Conservation (phyloP, 2,113 vertebrate genomes). For the Paratilapia polleni region DNA sequence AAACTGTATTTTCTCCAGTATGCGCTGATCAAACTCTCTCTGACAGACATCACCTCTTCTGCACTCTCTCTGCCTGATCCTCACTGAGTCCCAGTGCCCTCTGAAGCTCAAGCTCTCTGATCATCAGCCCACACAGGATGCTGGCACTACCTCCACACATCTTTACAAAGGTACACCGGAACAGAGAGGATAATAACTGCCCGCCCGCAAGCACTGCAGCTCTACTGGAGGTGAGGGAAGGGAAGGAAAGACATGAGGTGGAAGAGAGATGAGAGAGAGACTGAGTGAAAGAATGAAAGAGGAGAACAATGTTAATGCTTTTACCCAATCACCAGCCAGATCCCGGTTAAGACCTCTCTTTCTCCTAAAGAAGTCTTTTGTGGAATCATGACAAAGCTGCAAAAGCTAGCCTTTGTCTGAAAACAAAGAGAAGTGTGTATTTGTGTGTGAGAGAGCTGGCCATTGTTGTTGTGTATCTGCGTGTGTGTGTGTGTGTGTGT, state of each 20-base stretch:
- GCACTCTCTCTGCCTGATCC: constrained; percentile 46
- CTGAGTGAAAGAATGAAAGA: constrained; percentile 4
- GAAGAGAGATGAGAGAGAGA: constrained; percentile 5
- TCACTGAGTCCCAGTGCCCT: constrained; percentile 19
- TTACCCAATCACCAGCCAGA: constrained; percentile 63
- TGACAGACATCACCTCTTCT: constrained; percentile 47
- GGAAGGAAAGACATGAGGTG: constrained; percentile 3
- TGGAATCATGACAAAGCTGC: constrained; percentile 73
- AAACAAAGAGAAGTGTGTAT: constrained; percentile 72
- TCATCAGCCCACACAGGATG: constrained; percentile 60
- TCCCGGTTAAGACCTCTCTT: constrained; percentile 66
- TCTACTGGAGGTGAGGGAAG: constrained; percentile 25
- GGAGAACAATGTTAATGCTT: constrained; percentile 57
- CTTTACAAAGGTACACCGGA: constrained; percentile 22
- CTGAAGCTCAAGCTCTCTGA: constrained; percentile 41
- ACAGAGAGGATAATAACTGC: constrained; percentile 37
- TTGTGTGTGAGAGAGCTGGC: constrained; percentile 38
- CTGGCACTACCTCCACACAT: constrained; percentile 26
- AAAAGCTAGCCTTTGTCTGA: constrained; percentile 70
- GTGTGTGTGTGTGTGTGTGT: constrained; percentile 28
- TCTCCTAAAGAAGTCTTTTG: constrained; percentile 70
- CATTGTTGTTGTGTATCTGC: constrained; percentile 29
- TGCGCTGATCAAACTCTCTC: constrained; percentile 34
- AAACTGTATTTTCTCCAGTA: constrained; percentile 22
- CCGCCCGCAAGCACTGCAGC: constrained; percentile 20